Evolutionary conservation across 2,797 vertebrate species (phyloP).

Genomic region (Urosaurus nigricauda): DNA sequence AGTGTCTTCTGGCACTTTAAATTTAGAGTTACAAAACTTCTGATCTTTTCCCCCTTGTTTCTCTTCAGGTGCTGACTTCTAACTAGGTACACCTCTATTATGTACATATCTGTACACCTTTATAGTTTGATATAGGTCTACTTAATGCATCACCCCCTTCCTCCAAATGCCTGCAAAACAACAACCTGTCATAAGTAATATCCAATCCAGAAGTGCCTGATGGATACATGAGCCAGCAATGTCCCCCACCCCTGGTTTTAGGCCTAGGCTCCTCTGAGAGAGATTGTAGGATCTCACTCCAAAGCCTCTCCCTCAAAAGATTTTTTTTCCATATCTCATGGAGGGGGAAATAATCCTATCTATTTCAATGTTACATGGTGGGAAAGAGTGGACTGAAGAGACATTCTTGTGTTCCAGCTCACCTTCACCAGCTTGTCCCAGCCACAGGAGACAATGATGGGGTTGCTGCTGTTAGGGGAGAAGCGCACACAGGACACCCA

Average conservation of each 20-base stretch:
- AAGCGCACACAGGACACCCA: constrained; percentile 96
- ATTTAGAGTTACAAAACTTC: neutral
- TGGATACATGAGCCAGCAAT: too few species aligned
- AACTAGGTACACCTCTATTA: too few species aligned
- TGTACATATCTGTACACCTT: neutral
- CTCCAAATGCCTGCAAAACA: too few species aligned
- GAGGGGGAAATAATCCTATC: too few species aligned
- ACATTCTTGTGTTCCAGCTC: constrained; percentile 17
- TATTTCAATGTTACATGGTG: neutral
- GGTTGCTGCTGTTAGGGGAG: constrained; percentile 97
- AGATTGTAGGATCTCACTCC: neutral
- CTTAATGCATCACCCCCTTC: neutral
- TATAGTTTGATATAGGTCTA: neutral
- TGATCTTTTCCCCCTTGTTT: neutral
- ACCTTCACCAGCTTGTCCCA: constrained; percentile 98
- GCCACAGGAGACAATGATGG: constrained; percentile 96
- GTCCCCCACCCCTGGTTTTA: neutral
- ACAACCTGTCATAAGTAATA: neutral
- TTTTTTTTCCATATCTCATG: neutral
- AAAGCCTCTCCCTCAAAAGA: neutral
- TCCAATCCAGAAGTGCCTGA: too few species aligned
- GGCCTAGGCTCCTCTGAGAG: neutral
- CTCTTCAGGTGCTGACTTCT: too few species aligned
- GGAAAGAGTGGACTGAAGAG: neutral
- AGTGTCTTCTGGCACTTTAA: neutral